These are phyloP conservation scores for Elymnias hypermnestra DNA, from an alignment of 1,140 invertebrate species.

Conservation along the genomic window DNA sequence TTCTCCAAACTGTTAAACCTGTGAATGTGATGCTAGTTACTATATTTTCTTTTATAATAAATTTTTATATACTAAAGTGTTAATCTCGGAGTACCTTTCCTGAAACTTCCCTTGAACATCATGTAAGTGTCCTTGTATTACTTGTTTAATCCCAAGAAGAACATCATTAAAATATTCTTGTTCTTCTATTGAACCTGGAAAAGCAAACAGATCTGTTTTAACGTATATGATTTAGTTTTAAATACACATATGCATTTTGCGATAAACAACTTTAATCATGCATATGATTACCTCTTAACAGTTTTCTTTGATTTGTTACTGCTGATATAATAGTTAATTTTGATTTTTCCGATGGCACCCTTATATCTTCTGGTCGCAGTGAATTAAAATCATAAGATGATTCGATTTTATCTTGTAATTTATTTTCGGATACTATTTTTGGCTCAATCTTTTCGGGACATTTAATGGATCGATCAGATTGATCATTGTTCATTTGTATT, in stretches of 20 bases:
- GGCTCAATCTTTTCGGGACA: no score
- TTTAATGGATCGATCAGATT: no score
- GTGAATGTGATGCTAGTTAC: slow-evolving; percentile 4
- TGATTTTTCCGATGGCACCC: slow-evolving; percentile 67
- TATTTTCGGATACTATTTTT: no score
- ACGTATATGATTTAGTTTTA: no score
- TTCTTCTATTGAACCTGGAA: slow-evolving; percentile 77
- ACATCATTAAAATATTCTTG: slow-evolving; percentile 87
- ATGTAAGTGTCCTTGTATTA: slow-evolving; percentile 83
- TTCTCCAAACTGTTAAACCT: slow-evolving; percentile 84
- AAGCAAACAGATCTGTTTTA: slow-evolving; percentile 11
- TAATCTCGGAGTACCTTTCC: slow-evolving; percentile 53
- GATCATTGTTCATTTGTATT: slow-evolving; percentile 37
- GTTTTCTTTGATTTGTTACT: slow-evolving; percentile 68
- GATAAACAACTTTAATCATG: not conserved
- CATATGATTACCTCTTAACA: slow-evolving; percentile 58
- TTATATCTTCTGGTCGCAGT: slow-evolving; percentile 68
- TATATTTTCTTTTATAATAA: no score
- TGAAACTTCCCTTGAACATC: slow-evolving; percentile 82
- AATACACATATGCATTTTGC: not conserved
- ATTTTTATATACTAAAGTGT: no score
- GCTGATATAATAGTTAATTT: slow-evolving; percentile 68
- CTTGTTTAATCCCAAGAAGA: slow-evolving; percentile 84
- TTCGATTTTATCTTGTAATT: slow-evolving; percentile 41
- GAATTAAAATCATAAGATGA: slow-evolving; percentile 50